phyloP scores from a whole-genome alignment of 2,888 invertebrate genomes.

The Clunio marinus region DNA sequence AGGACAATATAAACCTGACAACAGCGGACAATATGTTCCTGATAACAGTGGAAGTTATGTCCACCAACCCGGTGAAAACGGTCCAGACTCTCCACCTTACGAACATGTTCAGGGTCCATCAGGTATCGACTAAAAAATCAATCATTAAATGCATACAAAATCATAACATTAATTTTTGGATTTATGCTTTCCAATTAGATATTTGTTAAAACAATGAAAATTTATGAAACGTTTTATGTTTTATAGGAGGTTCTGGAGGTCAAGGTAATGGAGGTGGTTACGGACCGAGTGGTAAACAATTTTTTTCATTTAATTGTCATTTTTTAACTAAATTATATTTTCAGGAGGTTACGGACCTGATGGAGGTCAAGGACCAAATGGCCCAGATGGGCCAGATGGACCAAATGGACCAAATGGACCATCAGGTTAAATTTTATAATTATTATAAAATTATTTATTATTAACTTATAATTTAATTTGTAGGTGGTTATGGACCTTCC shows the following conservation, averaged over 20 bases:
- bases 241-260: background rate
- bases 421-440: conserved; percentile 23
- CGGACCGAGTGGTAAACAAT: background rate
- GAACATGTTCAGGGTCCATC: conserved; percentile 15
- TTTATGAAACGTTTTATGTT: too few species aligned
- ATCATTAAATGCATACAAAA: background rate
- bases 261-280: background rate
- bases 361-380: conserved; percentile 41
- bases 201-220: background rate
- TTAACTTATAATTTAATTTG: too few species aligned
- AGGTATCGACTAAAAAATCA: background rate
- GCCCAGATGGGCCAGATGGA: conserved; percentile 46
- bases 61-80: conserved; percentile 22
- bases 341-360: background rate
- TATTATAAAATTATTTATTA: background rate
- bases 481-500: background rate
- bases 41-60: conserved; percentile 18
- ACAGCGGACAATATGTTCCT: conserved; percentile 40
- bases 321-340: background rate
- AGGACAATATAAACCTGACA: conserved; percentile 40
- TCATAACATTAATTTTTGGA: conserved; percentile 1
- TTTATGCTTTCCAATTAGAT: background rate
- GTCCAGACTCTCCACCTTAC: background rate
- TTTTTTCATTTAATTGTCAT: background rate
- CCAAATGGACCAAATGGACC: conserved; percentile 46